A percentile compares a stretch with the other conserved stretches of the same genome.
Evolutionary conservation across 2,797 vertebrate species (phyloP).

Genomic region (Anisognathus igniventris): DNA sequence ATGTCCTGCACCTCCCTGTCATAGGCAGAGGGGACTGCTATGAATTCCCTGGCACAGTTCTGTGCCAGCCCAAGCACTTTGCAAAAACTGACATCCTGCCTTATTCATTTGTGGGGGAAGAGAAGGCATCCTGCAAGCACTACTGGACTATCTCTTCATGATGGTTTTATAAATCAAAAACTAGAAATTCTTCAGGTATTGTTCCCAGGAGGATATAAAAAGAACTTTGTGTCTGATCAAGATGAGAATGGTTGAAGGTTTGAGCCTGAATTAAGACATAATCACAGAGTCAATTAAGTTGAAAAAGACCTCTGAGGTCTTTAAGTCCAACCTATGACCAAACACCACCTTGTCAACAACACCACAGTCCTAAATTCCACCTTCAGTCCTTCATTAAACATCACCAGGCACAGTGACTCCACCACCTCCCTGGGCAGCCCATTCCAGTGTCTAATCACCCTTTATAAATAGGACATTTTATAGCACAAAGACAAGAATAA

Average conservation of each 20-base stretch:
- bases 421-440: background rate
- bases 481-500: background rate
- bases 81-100: background rate
- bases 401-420: background rate
- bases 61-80: background rate
- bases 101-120: background rate
- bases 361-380: background rate
- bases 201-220: background rate
- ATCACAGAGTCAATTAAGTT: background rate
- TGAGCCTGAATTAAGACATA: background rate
- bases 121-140: background rate
- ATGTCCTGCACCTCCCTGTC: background rate
- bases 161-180: background rate
- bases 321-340: fast-evolving
- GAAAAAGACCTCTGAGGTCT: background rate
- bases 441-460: background rate
- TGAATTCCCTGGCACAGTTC: background rate
- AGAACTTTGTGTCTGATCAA: background rate
- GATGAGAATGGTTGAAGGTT: background rate
- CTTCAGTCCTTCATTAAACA: background rate
- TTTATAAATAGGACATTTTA: background rate
- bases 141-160: background rate
- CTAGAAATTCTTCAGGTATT: background rate
- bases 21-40: background rate
- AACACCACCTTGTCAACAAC: background rate